Evolutionary conservation across 2,797 vertebrate genomes (phyloP), one percentile per base, ranked within the genome.

Genomic region (Carduelis carduelis): DNA sequence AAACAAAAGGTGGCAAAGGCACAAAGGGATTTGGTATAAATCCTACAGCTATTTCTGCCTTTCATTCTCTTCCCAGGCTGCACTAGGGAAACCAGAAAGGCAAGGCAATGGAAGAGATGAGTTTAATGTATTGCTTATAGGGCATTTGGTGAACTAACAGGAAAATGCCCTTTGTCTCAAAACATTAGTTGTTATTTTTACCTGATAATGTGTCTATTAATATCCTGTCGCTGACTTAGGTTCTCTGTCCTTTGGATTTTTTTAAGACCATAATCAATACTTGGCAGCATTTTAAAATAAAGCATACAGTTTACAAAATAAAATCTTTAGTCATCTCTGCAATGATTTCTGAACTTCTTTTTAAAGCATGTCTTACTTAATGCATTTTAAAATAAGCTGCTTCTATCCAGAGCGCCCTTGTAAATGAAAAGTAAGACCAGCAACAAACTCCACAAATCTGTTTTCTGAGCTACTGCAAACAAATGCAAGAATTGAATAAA

Each of bases 251-350:
- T 83, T 43, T 14, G 12, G 12, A 46, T 28, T 91, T 89, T 82
- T 83, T 65, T 8, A 50, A 82, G 39, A 23, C 28, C 35, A 20
- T 47, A 79, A 72, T 78, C 74, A 82, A 89, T 72, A 92, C 12
- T 61, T 84, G 57, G 46, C 50, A 87, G 55, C 28, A 72, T 74
- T 90, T 89, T 84, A 75, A 74, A 89, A 56, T 61, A 69, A 53
- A 72, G 52, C 44, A 71, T 12, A n/a, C 12, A 64, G 55, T 60
- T 89, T 28, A 52, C 41, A 74, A 77, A 70, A 70, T 23, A 70
- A 59, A 56, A 30, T 47, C 28, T 56, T 79, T 19, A 41, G 23
- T 78, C 61, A 59, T 39, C 35, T 76, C 30, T 78, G n/a, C 24
- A 60, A 32, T 44, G 26, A 81, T 65, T 76, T 75, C 60, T 72